Percentiles rank a stretch among this genome's conserved stretches.
phyloP scores from a whole-genome alignment of 2,888 invertebrate genomes.

The Spisula subtruncata region DNA sequence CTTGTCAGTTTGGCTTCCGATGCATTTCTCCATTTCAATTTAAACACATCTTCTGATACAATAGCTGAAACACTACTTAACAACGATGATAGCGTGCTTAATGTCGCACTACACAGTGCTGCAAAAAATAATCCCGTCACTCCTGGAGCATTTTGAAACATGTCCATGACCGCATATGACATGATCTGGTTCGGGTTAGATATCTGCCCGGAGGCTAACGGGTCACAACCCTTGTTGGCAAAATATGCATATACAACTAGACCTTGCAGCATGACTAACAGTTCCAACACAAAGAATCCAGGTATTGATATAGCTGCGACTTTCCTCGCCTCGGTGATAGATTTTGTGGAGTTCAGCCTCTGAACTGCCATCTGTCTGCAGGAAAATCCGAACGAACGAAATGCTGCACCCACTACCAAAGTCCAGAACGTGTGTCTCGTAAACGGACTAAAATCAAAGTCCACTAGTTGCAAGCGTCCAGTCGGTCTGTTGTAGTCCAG shows the following conservation, averaged over 20 bases:
- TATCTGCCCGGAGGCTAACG: constrained; percentile 57
- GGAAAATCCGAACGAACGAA: constrained; percentile 32
- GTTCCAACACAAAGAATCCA: constrained; percentile 45
- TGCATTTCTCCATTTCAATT: constrained; percentile 29
- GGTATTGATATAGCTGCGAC: constrained; percentile 55
- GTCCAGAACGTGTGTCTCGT: constrained; percentile 64
- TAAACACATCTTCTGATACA: constrained; percentile 49
- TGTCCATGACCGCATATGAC: constrained; percentile 53
- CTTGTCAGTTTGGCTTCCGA: constrained; percentile 50
- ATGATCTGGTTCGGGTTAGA: constrained; percentile 61
- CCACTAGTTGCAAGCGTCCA: constrained; percentile 52
- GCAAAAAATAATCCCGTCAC: constrained; percentile 56
- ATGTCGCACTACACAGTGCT: constrained; percentile 54
- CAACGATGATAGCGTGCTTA: constrained; percentile 60
- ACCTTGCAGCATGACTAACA: constrained; percentile 57
- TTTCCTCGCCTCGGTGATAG: constrained; percentile 51
- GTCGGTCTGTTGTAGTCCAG: constrained; percentile 53
- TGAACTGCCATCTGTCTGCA: constrained; percentile 51
- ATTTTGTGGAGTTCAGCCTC: constrained; percentile 57
- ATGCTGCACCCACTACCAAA: constrained; percentile 43
- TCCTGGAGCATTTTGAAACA: constrained; percentile 53
- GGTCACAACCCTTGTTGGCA: constrained; percentile 61
- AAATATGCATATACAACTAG: constrained; percentile 60
- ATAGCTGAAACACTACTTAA: constrained; percentile 59
- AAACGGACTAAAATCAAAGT: constrained; percentile 56